Evolutionary conservation across 2,113 vertebrate species (phyloP), one percentile per base, ranked within the genome.

Genomic region (Chamaetylas fuelleborni): DNA sequence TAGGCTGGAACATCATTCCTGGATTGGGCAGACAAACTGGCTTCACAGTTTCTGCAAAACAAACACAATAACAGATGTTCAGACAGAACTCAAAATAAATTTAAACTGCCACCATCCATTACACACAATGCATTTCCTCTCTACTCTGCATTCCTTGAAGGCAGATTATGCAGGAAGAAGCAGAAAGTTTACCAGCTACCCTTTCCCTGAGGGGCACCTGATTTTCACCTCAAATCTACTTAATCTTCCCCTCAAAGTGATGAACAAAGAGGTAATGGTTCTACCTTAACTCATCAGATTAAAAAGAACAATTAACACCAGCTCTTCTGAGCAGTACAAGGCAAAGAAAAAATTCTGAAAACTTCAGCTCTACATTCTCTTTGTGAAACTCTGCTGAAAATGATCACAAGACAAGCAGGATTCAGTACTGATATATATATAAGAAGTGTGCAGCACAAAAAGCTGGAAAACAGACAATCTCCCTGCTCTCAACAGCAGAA

Each of bases 11-110:
- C 86, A 66, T 90, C 97, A 98, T 77, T 81, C 97, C 98, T 1
- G 96, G 88, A 64, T 98, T 98, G 54, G 98, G 98, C 88, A 98
- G 96, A 62, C 98, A 98, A 61, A 98, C 96, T 0, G 98, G 98
- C 20, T 22, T 86, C 64, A 98, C 24, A 5, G 0, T 19, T n/a
- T 96, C 98, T 98, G 89, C 91, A 93, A 81, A 94, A 76, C 23
- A 93, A 92, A 73, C 19, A 87, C 24, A 72, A 22, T 25, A 47
- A 45, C 25, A 61, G 51, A 51, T 54, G 20, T 56, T 50, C 73
- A 74, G 26, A 11, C 19, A 64, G 14, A 74, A 74, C 22, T 18
- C 15, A 47, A 51, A 91, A 62, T 29, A 81, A 69, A 80, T 20
- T 7, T 43, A 40, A 34, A 34, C 1, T 19, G 62, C 17, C 72